These are phyloP conservation scores for Nomia melanderi DNA, from an alignment of 1,140 invertebrate genomes.

Conservation along the genomic window DNA sequence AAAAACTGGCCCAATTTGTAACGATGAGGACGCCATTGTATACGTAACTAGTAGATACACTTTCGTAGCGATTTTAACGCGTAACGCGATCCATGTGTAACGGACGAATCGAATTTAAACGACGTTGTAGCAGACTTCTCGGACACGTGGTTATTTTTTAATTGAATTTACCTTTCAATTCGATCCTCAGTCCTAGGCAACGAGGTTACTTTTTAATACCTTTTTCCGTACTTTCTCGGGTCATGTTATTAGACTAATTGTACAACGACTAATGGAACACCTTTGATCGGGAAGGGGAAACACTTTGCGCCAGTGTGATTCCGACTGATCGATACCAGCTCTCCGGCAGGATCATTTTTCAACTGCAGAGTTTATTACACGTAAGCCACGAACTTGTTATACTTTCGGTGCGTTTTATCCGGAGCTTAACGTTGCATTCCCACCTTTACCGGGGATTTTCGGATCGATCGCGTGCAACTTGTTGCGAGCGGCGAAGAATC, in stretches of 20 bases:
- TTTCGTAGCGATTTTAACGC: not conserved
- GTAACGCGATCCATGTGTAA: not conserved
- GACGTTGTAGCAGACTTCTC: not conserved
- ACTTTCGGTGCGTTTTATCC: slow-evolving; percentile 50
- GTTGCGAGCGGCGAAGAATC: slow-evolving; percentile 50
- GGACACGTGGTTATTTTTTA: too few relatives aligned
- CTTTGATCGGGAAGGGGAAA: not conserved
- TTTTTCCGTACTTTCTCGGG: not conserved
- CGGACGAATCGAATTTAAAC: not conserved
- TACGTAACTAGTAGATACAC: slow-evolving; percentile 4
- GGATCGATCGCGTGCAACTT: slow-evolving; percentile 60
- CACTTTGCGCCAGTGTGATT: slow-evolving; percentile 9
- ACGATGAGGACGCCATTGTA: not conserved
- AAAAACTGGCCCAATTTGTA: not conserved
- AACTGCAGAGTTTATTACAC: slow-evolving; percentile 46
- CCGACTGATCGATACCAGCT: not conserved
- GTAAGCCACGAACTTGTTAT: slow-evolving; percentile 42
- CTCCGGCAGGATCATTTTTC: slow-evolving; percentile 34
- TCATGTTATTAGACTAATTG: too few relatives aligned
- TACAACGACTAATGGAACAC: too few relatives aligned
- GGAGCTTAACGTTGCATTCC: slow-evolving; percentile 56
- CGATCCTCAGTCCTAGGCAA: not conserved
- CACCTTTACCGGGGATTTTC: slow-evolving; percentile 54
- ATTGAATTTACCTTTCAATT: not conserved
- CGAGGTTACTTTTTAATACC: not conserved